Evolutionary conservation across 2,113 vertebrate species (phyloP).

Genomic region (Thamnophis sirtalis): DNA sequence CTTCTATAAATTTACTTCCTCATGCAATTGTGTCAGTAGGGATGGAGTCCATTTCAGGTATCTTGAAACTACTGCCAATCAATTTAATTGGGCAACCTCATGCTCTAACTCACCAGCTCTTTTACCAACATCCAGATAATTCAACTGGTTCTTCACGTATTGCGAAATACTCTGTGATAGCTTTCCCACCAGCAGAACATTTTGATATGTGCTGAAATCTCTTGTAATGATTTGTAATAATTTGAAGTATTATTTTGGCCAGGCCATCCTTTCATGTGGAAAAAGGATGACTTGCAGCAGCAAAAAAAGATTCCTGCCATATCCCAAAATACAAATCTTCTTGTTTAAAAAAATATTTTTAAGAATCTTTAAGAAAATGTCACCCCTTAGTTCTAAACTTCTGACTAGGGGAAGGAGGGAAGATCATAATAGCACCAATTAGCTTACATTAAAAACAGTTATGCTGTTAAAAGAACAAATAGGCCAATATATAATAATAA

Average conservation of each 20-base stretch:
- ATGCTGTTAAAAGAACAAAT: conserved; percentile 50
- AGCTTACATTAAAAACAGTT: conserved; percentile 26
- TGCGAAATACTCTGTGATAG: no score
- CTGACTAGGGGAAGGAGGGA: neutral
- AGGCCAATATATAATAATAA: conserved; percentile 49
- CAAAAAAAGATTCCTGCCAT: neutral
- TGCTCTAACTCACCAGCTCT: neutral
- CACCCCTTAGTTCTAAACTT: neutral
- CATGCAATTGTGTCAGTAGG: neutral
- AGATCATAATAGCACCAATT: neutral
- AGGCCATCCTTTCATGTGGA: neutral
- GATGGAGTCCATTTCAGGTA: neutral
- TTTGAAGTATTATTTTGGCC: neutral
- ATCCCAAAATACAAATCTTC: conserved; percentile 7
- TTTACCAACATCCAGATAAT: neutral
- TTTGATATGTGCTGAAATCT: neutral
- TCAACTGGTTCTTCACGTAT: neutral
- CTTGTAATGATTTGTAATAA: neutral
- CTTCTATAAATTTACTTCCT: neutral
- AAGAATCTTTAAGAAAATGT: neutral
- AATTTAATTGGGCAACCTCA: neutral
- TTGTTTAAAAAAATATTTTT: neutral
- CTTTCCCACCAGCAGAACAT: neutral
- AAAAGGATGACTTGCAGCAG: neutral
- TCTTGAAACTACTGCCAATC: neutral